Evolutionary conservation across 2,113 vertebrate genomes (phyloP), one percentile per base, ranked within the genome.

Genomic region (Chitala chitala): DNA sequence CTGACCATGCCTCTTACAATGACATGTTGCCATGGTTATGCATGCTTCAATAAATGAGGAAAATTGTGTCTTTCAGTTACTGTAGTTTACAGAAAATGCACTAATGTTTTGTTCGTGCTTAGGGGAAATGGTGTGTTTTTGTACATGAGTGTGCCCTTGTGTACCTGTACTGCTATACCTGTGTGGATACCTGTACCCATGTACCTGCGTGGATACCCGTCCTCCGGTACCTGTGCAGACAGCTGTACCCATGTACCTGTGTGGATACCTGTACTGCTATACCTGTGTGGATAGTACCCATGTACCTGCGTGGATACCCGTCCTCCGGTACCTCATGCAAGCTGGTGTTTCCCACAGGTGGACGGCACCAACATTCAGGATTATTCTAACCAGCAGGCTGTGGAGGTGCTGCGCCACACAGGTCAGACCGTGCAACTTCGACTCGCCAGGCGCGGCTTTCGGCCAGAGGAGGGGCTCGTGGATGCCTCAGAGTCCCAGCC

Each of bases 321-420:
- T 63, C 29, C 33, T 5, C 12, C 5, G 12, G 44, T 33, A n/a
- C n/a, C n/a, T n/a, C n/a, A n/a, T n/a, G 33, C 33, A 8, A 20
- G 58, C 31, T 36, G 24, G 74, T 44, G 61, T 78, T 82, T 75
- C 17, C 73, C 86, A 69, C 81, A 99, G 96, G 96, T 99, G 38
- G 95, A 99, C 51, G 90, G 95, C 20, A 89, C 92, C 75, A 93
- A 96, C 86, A 94, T 99, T 86, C 95, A 95, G 79, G 95, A 93
- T 69, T 97, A 92, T 88, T 96, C 93, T 79, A 99, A 99, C 82
- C 97, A 99, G 69, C 94, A 99, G 87, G 96, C 97, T 6, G 96
- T 99, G 78, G 97, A 99, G 0, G 90, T 98, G 29, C 81, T 99
- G 74, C 86, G 94, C 46, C 95, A 94, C 83, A 99, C 97, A 0